Evolutionary conservation across 2,797 vertebrate species (phyloP).

Genomic region (Anolis apletophallus): DNA sequence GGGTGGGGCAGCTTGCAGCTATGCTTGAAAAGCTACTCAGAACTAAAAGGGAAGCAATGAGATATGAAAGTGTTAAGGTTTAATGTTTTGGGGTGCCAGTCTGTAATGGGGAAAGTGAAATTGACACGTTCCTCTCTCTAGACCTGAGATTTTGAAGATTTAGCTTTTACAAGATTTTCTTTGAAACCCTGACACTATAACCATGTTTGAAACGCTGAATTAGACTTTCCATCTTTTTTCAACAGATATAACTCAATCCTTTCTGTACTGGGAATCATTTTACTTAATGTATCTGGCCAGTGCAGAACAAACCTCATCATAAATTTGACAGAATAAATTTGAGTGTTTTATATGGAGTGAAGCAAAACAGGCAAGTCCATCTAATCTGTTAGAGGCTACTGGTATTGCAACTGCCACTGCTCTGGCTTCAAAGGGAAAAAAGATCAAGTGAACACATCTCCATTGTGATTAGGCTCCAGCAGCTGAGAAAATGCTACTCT

Average conservation of each 20-base stretch:
- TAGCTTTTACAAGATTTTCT: background rate
- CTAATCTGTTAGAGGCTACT: too few relatives aligned
- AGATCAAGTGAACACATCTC: too few relatives aligned
- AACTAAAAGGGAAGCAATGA: background rate
- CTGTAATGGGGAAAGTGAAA: background rate
- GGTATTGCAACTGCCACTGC: background rate
- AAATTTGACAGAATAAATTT: background rate
- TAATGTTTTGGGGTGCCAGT: background rate
- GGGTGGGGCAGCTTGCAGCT: background rate
- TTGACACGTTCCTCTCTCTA: background rate
- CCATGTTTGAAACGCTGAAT: background rate
- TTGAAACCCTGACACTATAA: background rate
- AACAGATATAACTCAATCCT: background rate
- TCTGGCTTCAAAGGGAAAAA: too few relatives aligned
- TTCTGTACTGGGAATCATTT: background rate
- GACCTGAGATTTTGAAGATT: background rate
- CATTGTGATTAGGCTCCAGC: too few relatives aligned
- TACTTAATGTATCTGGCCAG: background rate
- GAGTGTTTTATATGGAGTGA: background rate
- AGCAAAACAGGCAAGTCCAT: background rate
- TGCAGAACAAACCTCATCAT: background rate
- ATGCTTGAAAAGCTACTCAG: background rate
- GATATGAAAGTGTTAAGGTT: background rate
- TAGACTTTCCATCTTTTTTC: background rate
- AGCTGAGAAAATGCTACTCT: too few relatives aligned